Base-by-base conservation (phyloP, 2,888 invertebrate genomes). In the Lobophora halterata region DNA sequence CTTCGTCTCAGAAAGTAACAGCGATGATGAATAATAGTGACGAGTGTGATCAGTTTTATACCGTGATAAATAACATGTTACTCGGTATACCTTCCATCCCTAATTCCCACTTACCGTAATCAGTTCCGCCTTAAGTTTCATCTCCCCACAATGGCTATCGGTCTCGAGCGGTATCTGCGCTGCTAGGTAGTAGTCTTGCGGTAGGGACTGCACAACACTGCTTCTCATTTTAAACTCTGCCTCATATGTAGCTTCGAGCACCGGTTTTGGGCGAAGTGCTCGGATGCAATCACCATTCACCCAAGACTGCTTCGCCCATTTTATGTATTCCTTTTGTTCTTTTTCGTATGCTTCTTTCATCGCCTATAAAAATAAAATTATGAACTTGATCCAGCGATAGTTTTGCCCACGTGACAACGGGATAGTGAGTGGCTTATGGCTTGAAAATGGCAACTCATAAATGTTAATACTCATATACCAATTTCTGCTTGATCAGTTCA, bases 281-380 rank as follows among this genome's bases (percentile, higher is more conserved):
- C 81, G 54, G 1, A 71, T 56, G 26, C 78, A 80, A 14, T 82
- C 76, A 2, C 49, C 57, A 0, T 48, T 70, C 0, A 52, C 38
- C 86, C 86, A 87, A 0, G 72, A 35, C 0, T 53, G 33, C 41
- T 72, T 79, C 0, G 82, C 82, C 86, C 86, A 87, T 27, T 72
- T 71, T 44, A 55, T 54, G 45, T 55, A 87, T 26, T 79, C 82
- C 33, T 74, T 55, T 43, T 85, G 77, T 45, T 87, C 86, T 17
- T 68, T 63, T 19, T 56, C 40, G 35, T 85, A 86, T 7, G 30
- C 37, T 11, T 65, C 60, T 64, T 72, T 62, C 1, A 71, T 24
- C 12, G 67, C 58, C 86, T 86, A n/a, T n/a, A 44, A 1, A 55
- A 60, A 21, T 5, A 10, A 28, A 24, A 21, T 4, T 5, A 11